Evolutionary conservation across 2,797 vertebrate species (phyloP), one percentile per base, ranked within the genome.

Genomic region (Dermochelys coriacea): DNA sequence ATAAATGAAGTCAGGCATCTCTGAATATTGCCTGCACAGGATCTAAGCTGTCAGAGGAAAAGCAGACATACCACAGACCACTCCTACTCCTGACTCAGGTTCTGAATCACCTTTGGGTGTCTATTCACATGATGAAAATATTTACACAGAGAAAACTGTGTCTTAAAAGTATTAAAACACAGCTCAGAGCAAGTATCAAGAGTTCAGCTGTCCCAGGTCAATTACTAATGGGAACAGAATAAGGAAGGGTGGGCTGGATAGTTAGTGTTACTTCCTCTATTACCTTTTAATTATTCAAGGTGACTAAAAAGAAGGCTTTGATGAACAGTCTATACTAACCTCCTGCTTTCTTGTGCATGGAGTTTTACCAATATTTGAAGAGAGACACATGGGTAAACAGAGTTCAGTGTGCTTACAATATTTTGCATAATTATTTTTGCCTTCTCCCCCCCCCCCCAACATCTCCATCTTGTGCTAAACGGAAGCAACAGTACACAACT

Each of bases 1-100:
- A 80, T 77, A 47, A 77, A 77, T 29, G 34, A 4, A 82, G 41
- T 6, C 4, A 52, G 37, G 41, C 68, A 14, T 31, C 77, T 55
- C 81, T 8, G 4, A 91, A 50, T 71, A 23, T 7, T 0, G 0
- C 11, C 12, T 0, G 45, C 0, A 0, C 49, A 37, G 57, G 57
- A 57, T 50, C 18, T 25, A 0, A 83, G 79, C 71, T 8, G 78
- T 41, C 82, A 49, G 29, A 41, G 37, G 47, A 64, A 50, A 41
- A 55, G 50, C 49, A 27, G 25, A 71, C 57, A 64, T 47, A 55
- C 80, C 82, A 74, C 45, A 61, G 0, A 0, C 0, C 52, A 89
- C 77, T 41, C 45, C 49, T 80, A 80, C 31, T 51, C 0, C 51
- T 27, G 16, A 25, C 59, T 71, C 51, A 84, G 59, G 21, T 68